Evolutionary conservation across 2,888 invertebrate genomes (phyloP).

Genomic region (Eupithecia inturbata): DNA sequence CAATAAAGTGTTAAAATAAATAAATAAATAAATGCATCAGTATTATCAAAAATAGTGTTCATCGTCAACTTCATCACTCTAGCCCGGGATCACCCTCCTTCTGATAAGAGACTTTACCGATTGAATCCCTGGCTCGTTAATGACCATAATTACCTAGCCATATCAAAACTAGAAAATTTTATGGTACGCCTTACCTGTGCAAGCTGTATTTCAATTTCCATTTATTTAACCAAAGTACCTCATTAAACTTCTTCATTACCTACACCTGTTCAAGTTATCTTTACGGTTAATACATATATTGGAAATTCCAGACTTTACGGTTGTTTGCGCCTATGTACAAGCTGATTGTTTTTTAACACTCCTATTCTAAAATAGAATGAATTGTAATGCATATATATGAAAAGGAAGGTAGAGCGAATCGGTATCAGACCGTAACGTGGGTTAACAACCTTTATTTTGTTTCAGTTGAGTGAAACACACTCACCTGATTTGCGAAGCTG

Average conservation of each 20-base stretch:
- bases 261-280: slow-evolving; percentile 19
- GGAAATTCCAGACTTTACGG: slow-evolving; percentile 11
- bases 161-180: neutral
- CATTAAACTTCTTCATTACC: slow-evolving; percentile 13
- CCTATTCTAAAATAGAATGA: slow-evolving; percentile 41
- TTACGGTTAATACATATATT: slow-evolving; percentile 16
- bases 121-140: neutral
- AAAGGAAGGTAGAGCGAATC: slow-evolving; percentile 63
- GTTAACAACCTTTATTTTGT: slow-evolving; percentile 79
- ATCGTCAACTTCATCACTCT: neutral
- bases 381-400: slow-evolving; percentile 56
- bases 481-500: slow-evolving; percentile 43
- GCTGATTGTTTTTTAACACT: slow-evolving; percentile 30
- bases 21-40: too few relatives aligned
- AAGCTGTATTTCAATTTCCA: slow-evolving; percentile 1
- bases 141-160: neutral
- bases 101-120: neutral
- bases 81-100: neutral
- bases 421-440: slow-evolving; percentile 78
- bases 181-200: neutral
- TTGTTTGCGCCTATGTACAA: slow-evolving; percentile 16
- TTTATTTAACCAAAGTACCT: neutral
- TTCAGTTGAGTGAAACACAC: slow-evolving; percentile 60
- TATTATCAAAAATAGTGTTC: neutral
- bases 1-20: too few relatives aligned